Base-by-base conservation (phyloP, 2,113 vertebrate genomes). In the Turnix velox region DNA sequence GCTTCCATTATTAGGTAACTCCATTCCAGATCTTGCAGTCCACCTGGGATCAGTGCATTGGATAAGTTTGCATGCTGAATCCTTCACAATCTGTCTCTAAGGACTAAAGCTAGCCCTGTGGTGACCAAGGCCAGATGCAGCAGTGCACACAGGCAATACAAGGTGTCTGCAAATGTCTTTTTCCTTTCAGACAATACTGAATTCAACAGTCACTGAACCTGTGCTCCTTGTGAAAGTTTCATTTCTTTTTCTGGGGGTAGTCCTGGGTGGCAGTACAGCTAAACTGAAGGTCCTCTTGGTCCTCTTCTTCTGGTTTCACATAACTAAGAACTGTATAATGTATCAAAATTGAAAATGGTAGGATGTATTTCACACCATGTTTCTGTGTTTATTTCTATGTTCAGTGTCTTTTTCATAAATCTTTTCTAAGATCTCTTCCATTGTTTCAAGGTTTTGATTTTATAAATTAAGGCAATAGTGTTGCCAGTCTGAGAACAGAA, bases 31-130 rank as follows among this genome's bases (percentile, higher is more conserved):
- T 31, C 13, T 3, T 62, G 51, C 12, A 15, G 14, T 88, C 62
- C 13, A n/a, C 23, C 17, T 0, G 2, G 1, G 1, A 10, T 33
- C 42, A 54, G 25, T 39, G 18, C 31, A 30, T 5, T 46, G 54
- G 35, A 40, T 37, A 37, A 35, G 37, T 42, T 75, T 40, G 13
- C 27, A 7, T 2, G 0, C 35, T 68, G 49, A 61, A 65, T 52
- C 42, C 14, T 27, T 9, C 43, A 15, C 3, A 0, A 71, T 93
- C 46, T 59, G 90, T 49, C 31, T 69, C 14, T 30, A 15, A 86
- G 61, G 28, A n/a, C 28, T 48, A 58, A 57, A 78, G 37, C 12
- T 59, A 46, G 37, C 48, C 22, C 27, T n/a, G 5, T 17, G 40
- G 43, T 84, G 45, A 57, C 66, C 45, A 48, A 73, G 66, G 25